These are phyloP conservation scores for Apamea sordens DNA, from an alignment of 2,888 invertebrate species.

Conservation along the genomic window DNA sequence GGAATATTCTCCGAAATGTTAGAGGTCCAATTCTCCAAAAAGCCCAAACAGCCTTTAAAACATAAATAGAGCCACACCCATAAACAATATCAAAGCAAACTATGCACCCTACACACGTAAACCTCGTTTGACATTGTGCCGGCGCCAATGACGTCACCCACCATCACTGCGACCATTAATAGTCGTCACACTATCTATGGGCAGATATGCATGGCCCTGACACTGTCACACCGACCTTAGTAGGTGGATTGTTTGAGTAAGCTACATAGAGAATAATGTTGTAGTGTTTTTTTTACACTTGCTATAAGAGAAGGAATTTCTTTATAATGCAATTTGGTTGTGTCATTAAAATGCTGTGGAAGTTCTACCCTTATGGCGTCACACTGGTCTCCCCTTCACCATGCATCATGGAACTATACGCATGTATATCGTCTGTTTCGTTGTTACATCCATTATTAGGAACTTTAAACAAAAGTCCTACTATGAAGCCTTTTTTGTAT, in stretches of 20 bases:
- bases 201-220: slow-evolving; percentile 45
- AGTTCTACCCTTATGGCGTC: background rate
- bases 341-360: slow-evolving; percentile 8
- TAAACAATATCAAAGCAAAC: slow-evolving; percentile 18
- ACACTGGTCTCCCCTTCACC: background rate
- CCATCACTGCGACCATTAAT: slow-evolving; percentile 49
- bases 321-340: background rate
- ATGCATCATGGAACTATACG: background rate
- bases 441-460: background rate
- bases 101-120: slow-evolving; percentile 48
- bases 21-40: background rate
- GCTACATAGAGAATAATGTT: slow-evolving; percentile 10
- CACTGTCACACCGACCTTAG: slow-evolving; percentile 34
- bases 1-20: background rate
- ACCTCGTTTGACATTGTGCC: slow-evolving; percentile 36
- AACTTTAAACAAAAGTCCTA: background rate
- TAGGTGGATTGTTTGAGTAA: slow-evolving; percentile 17
- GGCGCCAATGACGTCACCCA: slow-evolving; percentile 55
- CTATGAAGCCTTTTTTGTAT: background rate
- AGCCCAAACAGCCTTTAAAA: background rate
- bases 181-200: slow-evolving; percentile 52
- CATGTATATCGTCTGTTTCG: background rate
- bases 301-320: slow-evolving; percentile 20
- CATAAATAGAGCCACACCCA: slow-evolving; percentile 16
- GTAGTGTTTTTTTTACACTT: background rate